Base-by-base conservation (phyloP, 1,140 invertebrate genomes). In the Temnothorax curvispinosus region DNA sequence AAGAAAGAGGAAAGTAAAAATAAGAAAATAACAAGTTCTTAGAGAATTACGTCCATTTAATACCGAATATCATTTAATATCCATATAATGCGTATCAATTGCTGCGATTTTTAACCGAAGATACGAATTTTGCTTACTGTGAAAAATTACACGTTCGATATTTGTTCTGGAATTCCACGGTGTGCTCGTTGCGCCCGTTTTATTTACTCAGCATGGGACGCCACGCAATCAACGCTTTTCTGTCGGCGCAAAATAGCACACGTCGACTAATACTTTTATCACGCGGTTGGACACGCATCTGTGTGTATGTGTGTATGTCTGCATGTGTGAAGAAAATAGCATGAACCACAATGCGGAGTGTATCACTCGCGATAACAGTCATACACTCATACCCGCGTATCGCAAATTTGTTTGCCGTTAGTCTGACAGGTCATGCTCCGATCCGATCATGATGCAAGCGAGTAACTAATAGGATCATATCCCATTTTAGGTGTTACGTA, bases 401-500 rank as follows among this genome's bases (percentile, higher is more conserved):
- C 32, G 18, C 41, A 35, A 38, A 65, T 56, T 38, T 35, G 8
- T 35, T 67, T 27, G 11, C 15, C 11, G 18, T 35, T 27, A 18
- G 0, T 11, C 32, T 8, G 3, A 41, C 3, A n/a, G 35, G 3
- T n/a, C 5, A n/a, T 35, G n/a, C n/a, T 56, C 15, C 13, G 21
- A 78, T 77, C 18, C 7, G 5, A 35, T 21, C 21, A 21, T 58
- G 50, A 69, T 44, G 52, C 21, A 56, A 80, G 9, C 13, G 11
- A 18, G n/a, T 27, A 54, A 81, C 41, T 56, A 56, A 71, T 44
- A 81, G 32, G 2, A 32, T 81, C 47, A 69, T 41, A 11, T 80
- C 52, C 11, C 1, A 0, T 32, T 71, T 80, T 54, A 67, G 13
- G 13, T 15, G 9, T 52, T 81, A 56, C 21, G 21, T 41, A 71